Conservation (phyloP, 2,113 vertebrate genomes). For the Octodon degus region DNA sequence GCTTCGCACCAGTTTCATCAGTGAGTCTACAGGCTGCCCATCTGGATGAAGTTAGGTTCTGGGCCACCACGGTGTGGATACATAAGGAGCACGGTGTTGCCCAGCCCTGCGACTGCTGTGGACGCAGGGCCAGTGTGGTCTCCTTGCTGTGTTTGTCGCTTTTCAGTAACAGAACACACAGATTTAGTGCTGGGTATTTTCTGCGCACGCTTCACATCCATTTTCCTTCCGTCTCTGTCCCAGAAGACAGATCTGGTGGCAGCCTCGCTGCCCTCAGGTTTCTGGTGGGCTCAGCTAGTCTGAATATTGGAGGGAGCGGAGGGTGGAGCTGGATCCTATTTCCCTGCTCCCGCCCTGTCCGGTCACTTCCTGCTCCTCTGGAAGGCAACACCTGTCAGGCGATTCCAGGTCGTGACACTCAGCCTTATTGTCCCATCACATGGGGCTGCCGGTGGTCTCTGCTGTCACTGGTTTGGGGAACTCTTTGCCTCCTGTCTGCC, state of each 20-base stretch:
- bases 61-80: not conserved
- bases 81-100: not conserved
- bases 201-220: not conserved
- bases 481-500: not conserved
- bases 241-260: not conserved
- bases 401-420: not conserved
- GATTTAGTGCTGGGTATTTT: not conserved
- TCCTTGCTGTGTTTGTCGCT: not conserved
- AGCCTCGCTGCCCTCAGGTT: not conserved
- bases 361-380: not conserved
- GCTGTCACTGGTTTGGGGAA: not conserved
- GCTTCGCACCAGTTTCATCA: not conserved
- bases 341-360: not conserved
- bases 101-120: not conserved
- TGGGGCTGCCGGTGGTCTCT: not conserved
- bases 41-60: no score
- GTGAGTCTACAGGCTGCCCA: not conserved
- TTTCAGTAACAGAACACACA: not conserved
- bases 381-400: not conserved
- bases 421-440: not conserved
- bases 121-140: accelerated
- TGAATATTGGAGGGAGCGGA: not conserved
- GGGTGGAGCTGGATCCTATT: not conserved
- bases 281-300: not conserved
- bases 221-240: not conserved